These are phyloP conservation scores for Etia nguti DNA, from an alignment of 2,113 vertebrate species.

Conservation along the genomic window DNA sequence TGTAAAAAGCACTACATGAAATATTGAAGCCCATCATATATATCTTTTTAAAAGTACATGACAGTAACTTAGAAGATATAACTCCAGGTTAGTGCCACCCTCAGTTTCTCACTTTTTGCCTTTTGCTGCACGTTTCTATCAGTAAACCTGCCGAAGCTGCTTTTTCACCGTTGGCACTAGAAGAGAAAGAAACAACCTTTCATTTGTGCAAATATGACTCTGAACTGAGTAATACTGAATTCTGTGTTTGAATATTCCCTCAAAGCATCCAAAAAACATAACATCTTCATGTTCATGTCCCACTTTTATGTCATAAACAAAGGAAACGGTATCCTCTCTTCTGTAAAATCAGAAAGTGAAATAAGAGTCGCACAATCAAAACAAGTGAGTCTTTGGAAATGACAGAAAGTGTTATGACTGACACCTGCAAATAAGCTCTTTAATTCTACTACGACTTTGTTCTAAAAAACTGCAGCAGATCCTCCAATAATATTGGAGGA, in stretches of 20 bases:
- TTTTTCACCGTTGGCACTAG: neutral
- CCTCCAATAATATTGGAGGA: neutral
- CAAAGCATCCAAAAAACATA: neutral
- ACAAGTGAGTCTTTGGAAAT: neutral
- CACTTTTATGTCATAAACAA: neutral
- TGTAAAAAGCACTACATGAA: fast-evolving
- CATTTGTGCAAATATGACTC: neutral
- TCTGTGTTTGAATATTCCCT: neutral
- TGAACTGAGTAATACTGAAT: neutral
- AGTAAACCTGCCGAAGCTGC: neutral
- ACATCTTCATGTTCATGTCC: neutral
- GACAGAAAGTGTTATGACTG: neutral
- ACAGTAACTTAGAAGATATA: neutral
- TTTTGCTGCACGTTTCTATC: constrained; percentile 4
- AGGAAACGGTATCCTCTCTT: neutral
- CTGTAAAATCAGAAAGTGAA: neutral
- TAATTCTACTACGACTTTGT: neutral
- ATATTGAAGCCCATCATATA: neutral
- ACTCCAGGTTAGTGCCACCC: neutral
- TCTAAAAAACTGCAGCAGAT: neutral
- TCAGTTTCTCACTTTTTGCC: constrained; percentile 11
- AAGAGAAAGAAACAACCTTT: neutral
- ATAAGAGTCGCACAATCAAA: neutral
- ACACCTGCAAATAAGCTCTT: neutral
- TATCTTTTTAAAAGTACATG: neutral